These are phyloP conservation scores for Actias luna DNA, from an alignment of 2,888 invertebrate species.

Conservation along the genomic window DNA sequence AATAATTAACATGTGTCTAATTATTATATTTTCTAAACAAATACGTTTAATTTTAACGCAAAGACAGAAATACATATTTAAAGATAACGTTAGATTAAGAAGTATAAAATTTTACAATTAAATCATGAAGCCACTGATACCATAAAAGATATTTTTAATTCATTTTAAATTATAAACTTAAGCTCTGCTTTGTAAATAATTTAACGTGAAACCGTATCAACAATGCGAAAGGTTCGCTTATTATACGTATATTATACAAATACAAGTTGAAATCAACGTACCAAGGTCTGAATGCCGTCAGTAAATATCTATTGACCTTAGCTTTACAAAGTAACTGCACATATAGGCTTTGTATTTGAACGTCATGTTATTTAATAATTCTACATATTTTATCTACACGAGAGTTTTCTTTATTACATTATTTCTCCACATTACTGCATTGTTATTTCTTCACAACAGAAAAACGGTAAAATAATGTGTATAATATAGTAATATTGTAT, in stretches of 20 bases:
- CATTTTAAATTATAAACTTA: not conserved
- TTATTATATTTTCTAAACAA: no score
- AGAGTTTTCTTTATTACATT: no score
- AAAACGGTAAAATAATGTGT: no score
- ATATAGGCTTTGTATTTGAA: not conserved
- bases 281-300: not conserved
- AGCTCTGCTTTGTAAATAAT: not conserved
- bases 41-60: no score
- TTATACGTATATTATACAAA: not conserved
- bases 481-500: no score
- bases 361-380: not conserved
- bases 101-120: no score
- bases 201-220: not conserved
- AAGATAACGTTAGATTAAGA: no score
- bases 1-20: no score
- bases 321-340: not conserved
- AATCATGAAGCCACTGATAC: no score
- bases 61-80: no score
- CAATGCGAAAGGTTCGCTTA: not conserved
- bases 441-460: no score
- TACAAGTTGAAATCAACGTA: not conserved
- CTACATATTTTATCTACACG: not conserved
- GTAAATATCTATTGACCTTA: not conserved
- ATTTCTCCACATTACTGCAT: no score
- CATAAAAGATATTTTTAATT: not conserved